Conservation (phyloP, 2,888 invertebrate species). For the Taenaris catops region DNA sequence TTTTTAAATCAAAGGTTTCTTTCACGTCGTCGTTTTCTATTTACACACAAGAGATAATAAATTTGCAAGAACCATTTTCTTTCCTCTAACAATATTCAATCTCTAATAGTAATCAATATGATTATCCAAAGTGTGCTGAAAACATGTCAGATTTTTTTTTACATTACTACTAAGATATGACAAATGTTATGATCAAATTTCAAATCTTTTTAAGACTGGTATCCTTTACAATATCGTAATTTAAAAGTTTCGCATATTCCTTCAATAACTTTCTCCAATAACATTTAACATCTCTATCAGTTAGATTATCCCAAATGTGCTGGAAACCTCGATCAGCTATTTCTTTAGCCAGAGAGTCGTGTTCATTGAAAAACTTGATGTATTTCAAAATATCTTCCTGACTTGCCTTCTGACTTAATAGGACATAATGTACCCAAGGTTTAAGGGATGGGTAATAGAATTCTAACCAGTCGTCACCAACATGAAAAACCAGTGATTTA, state of each 20-base stretch:
- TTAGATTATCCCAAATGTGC: constrained; percentile 91
- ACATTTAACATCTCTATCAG: constrained; percentile 89
- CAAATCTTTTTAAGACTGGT: constrained; percentile 76
- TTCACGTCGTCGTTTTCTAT: too few species aligned
- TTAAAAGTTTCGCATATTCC: constrained; percentile 86
- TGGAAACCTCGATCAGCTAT: constrained; percentile 91
- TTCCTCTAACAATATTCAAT: too few species aligned
- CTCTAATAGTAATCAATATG: too few species aligned
- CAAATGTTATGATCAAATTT: constrained; percentile 4
- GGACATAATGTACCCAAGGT: constrained; percentile 98
- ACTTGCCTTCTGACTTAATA: constrained; percentile 83
- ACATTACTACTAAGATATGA: too few species aligned
- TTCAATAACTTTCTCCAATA: constrained; percentile 92
- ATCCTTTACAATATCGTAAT: constrained; percentile 82
- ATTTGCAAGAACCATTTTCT: too few species aligned
- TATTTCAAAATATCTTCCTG: constrained; percentile 85
- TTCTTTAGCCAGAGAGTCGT: constrained; percentile 86
- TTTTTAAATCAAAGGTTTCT: too few species aligned
- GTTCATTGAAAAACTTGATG: constrained; percentile 85
- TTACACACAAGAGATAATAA: too few species aligned
- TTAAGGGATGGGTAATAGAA: constrained; percentile 95
- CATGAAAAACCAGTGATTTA: constrained; percentile 95
- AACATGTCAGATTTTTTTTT: too few species aligned
- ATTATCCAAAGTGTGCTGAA: too few species aligned
- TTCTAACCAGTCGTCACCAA: constrained; percentile 96